A percentile compares a stretch with the other conserved stretches of the same genome.
phyloP scores from a whole-genome alignment of 2,888 invertebrate species.

The Dasypolia templi region DNA sequence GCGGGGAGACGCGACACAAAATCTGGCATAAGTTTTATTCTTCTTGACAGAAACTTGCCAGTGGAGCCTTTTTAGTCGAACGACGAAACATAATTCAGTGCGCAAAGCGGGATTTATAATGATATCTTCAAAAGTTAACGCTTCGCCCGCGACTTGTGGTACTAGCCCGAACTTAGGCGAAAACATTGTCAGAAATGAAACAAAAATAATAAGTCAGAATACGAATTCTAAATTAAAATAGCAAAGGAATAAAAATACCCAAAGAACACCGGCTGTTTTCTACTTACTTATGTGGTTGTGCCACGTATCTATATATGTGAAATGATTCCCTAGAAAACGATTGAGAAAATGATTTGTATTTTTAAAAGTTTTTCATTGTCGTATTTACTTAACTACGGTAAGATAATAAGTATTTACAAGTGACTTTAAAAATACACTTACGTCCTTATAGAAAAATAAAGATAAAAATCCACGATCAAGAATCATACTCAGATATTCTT shows the following conservation, averaged over 20 bases:
- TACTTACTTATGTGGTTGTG: background rate
- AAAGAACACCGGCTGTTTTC: background rate
- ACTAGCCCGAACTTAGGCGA: conserved; percentile 31
- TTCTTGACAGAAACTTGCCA: conserved; percentile 67
- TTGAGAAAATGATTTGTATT: too few relatives aligned
- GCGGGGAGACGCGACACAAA: conserved; percentile 66
- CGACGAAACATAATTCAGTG: conserved; percentile 66
- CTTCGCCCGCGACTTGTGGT: conserved; percentile 45
- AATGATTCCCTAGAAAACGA: background rate
- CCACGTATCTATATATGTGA: background rate
- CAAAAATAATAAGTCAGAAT: background rate
- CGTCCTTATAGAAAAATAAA: conserved; percentile 3
- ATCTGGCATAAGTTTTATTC: conserved; percentile 69
- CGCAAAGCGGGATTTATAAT: conserved; percentile 62
- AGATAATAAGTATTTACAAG: too few relatives aligned
- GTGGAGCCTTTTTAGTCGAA: conserved; percentile 67
- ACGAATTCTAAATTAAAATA: background rate
- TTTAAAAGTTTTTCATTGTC: too few relatives aligned
- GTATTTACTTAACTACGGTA: too few relatives aligned
- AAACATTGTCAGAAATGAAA: conserved; percentile 36
- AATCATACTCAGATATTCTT: conserved; percentile 59
- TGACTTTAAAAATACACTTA: background rate
- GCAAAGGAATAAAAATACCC: conserved; percentile 4
- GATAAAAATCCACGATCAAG: conserved; percentile 39
- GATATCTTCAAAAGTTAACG: conserved; percentile 66